Conservation (phyloP, 2,888 invertebrate species). For the Lithophane ornitopus region DNA sequence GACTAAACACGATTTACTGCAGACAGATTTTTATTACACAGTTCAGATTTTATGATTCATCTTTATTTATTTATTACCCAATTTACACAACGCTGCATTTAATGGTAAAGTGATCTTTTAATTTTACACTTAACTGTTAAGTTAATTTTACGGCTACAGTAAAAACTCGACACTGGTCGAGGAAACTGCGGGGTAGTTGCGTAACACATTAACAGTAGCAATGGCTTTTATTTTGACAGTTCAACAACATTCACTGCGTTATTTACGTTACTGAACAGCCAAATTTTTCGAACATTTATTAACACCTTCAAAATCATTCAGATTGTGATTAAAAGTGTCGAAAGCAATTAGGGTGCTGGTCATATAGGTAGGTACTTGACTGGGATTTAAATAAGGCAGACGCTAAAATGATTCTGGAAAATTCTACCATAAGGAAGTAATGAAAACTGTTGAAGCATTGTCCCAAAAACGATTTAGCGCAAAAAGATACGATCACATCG, state of each 20-base stretch:
- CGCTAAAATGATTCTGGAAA: not conserved
- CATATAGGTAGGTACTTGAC: not conserved
- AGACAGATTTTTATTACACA: constrained; percentile 13
- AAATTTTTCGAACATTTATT: too few relatives aligned
- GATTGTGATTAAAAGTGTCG: too few relatives aligned
- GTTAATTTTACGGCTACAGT: constrained; percentile 9
- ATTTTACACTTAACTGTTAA: constrained; percentile 2
- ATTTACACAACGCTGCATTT: constrained; percentile 1
- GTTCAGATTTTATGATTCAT: constrained; percentile 15
- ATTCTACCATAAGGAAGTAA: not conserved
- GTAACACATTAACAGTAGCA: too few relatives aligned
- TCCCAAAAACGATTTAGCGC: constrained; percentile 2
- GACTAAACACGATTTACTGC: constrained; percentile 23
- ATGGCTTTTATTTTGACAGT: too few relatives aligned
- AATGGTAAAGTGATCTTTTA: not conserved
- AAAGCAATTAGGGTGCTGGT: too few relatives aligned
- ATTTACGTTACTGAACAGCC: too few relatives aligned
- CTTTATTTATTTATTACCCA: constrained; percentile 20
- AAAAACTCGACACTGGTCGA: not conserved
- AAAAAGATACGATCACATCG: constrained; percentile 17
- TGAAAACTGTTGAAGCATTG: not conserved
- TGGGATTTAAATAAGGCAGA: not conserved
- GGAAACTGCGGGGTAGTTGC: not conserved
- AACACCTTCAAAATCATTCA: too few relatives aligned
- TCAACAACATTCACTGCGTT: too few relatives aligned